Percentiles rank a stretch among this genome's conserved stretches.
Conservation (phyloP, 2,888 invertebrate genomes). For the Plebejus argus region DNA sequence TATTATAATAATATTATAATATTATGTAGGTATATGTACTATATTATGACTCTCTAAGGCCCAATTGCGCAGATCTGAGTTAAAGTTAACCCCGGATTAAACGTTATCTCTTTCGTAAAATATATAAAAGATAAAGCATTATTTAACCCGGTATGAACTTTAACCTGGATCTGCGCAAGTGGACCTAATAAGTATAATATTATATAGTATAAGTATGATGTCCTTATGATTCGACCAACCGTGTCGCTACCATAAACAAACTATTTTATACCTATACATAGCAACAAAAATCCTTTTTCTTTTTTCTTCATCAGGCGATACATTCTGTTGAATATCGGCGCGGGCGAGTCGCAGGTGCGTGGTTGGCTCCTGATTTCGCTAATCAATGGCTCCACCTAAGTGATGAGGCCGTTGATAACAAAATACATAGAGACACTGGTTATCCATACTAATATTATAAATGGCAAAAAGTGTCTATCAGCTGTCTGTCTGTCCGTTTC, state of each 20-base stretch:
- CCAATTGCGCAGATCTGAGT: too few relatives aligned
- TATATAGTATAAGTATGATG: too few relatives aligned
- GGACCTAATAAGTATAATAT: too few relatives aligned
- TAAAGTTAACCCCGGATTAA: too few relatives aligned
- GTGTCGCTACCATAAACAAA: not conserved
- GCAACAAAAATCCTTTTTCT: not conserved
- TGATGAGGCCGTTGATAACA: conserved; percentile 42
- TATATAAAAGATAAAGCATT: too few relatives aligned
- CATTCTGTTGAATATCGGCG: conserved; percentile 49
- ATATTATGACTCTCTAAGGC: too few relatives aligned
- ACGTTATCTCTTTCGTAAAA: too few relatives aligned
- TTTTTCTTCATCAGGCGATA: conserved; percentile 32
- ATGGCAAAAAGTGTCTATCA: not conserved
- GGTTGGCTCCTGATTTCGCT: conserved; percentile 64
- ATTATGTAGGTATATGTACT: too few relatives aligned
- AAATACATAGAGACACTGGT: not conserved
- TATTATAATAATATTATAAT: too few relatives aligned
- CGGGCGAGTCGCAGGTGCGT: conserved; percentile 59
- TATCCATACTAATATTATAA: not conserved
- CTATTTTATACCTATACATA: not conserved
- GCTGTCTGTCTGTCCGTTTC: too few relatives aligned
- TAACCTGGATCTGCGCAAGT: too few relatives aligned
- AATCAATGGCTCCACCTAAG: conserved; percentile 64
- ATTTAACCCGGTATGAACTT: too few relatives aligned
- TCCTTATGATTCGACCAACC: not conserved